A percentile compares a stretch with the other conserved stretches of the same genome.
Evolutionary conservation across 2,113 vertebrate species (phyloP).

Genomic region (Megatriorchis doriae): DNA sequence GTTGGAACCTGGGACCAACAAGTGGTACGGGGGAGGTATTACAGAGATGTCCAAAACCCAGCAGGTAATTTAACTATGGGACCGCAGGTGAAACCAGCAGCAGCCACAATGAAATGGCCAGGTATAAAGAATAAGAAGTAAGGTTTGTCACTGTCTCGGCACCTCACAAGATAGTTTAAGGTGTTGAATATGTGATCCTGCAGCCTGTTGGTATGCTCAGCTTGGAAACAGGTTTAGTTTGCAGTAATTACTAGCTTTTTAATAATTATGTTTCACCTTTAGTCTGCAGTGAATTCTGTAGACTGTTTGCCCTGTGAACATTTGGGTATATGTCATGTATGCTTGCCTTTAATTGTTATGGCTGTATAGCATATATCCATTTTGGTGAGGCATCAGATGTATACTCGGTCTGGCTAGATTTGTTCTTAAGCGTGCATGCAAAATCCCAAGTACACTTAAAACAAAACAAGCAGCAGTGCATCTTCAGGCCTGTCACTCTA

Average conservation of each 20-base stretch:
- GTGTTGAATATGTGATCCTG: not conserved
- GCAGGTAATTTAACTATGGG: not conserved
- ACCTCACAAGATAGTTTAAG: not conserved
- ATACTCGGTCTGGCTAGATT: not conserved
- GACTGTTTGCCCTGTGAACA: not conserved
- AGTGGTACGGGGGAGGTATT: not conserved
- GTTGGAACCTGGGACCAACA: not conserved
- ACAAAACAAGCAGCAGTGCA: not conserved
- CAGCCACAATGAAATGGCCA: not conserved
- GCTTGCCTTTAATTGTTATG: not conserved
- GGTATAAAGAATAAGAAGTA: not conserved
- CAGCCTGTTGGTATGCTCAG: not conserved
- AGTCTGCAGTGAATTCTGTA: not conserved
- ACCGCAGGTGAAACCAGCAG: not conserved
- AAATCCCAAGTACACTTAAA: not conserved
- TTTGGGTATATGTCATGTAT: not conserved
- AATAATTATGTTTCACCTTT: not conserved
- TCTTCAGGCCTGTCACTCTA: not conserved
- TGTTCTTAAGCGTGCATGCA: not conserved
- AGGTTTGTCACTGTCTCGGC: not conserved
- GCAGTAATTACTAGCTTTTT: not conserved
- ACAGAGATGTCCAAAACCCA: not conserved
- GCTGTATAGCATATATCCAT: too few species aligned
- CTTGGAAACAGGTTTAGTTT: not conserved
- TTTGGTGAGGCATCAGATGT: not conserved